Evolutionary conservation across 2,888 invertebrate genomes (phyloP).

Genomic region (Bhutanitis thaidina): DNA sequence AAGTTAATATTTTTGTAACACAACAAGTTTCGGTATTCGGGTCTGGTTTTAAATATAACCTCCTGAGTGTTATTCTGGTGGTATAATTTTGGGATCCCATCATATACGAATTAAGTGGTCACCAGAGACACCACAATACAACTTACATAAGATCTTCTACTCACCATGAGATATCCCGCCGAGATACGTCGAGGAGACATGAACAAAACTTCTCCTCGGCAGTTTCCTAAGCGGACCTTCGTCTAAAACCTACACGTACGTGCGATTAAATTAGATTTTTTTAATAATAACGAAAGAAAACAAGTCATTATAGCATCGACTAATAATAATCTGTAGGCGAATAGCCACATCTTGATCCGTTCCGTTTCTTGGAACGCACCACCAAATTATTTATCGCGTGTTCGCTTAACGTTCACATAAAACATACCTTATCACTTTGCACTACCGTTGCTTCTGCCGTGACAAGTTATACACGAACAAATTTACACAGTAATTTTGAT

Average conservation of each 20-base stretch:
- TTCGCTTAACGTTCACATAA: slow-evolving; percentile 22
- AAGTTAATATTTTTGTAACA: too few relatives aligned
- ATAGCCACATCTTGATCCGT: slow-evolving; percentile 50
- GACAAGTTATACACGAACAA: slow-evolving; percentile 45
- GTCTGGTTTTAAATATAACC: too few relatives aligned
- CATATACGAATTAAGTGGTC: too few relatives aligned
- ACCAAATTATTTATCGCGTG: slow-evolving; percentile 38
- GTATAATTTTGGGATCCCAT: too few relatives aligned
- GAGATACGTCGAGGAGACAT: too few relatives aligned
- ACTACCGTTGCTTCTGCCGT: slow-evolving; percentile 42
- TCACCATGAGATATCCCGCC: too few relatives aligned
- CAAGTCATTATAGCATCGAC: slow-evolving; percentile 17
- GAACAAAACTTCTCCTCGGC: too few relatives aligned
- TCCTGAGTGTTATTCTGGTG: too few relatives aligned
- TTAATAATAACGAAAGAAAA: slow-evolving; percentile 17
- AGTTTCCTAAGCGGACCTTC: too few relatives aligned
- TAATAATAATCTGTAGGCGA: slow-evolving; percentile 49
- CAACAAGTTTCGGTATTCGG: too few relatives aligned
- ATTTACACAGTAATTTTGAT: slow-evolving; percentile 76
- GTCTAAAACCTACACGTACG: slow-evolving; percentile 6
- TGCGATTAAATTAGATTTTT: slow-evolving; percentile 18
- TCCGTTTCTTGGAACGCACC: slow-evolving; percentile 57
- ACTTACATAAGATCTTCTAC: too few relatives aligned
- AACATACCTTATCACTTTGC: slow-evolving; percentile 27
- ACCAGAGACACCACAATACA: too few relatives aligned